Percentiles rank a stretch among this genome's conserved stretches.
phyloP scores from a whole-genome alignment of 2,113 vertebrate genomes.

The Calyptomena viridis region DNA sequence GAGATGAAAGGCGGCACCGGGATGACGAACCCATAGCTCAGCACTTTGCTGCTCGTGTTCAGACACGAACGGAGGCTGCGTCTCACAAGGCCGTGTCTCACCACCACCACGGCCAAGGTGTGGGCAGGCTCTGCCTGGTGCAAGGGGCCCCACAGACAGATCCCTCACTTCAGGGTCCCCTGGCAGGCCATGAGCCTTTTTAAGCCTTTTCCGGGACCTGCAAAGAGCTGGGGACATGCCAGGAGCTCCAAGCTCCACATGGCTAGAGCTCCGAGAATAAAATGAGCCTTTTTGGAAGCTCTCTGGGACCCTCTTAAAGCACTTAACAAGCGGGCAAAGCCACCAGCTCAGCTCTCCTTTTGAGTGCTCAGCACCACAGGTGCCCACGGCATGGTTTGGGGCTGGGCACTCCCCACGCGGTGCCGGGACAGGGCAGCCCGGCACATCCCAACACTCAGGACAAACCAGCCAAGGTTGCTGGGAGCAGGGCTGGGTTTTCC shows the following conservation, averaged over 20 bases:
- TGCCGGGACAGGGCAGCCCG: neutral
- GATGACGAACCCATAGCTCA: slow-evolving; percentile 43
- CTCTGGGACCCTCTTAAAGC: neutral
- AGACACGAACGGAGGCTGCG: neutral
- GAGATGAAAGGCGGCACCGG: slow-evolving; percentile 21
- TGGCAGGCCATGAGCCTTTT: neutral
- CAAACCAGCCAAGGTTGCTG: neutral
- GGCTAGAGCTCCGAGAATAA: neutral
- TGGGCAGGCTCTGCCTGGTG: fast-evolving
- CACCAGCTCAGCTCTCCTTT: fast-evolving
- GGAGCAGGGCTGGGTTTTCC: neutral
- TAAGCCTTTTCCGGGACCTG: neutral
- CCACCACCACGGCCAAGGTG: neutral
- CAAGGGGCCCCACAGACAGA: neutral
- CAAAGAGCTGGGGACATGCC: neutral
- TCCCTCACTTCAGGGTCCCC: no score
- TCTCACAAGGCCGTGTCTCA: neutral
- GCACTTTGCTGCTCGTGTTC: slow-evolving; percentile 45
- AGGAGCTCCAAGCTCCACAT: neutral
- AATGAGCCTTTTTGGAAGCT: neutral
- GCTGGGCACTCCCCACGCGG: neutral
- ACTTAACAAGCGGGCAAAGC: neutral
- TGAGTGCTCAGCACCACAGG: neutral
- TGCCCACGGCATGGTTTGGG: fast-evolving
- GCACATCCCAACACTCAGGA: neutral